Evolutionary conservation across 92 coral and sea anemone genomes (phyloP).

Genomic region (Epizoanthus ramosus): DNA sequence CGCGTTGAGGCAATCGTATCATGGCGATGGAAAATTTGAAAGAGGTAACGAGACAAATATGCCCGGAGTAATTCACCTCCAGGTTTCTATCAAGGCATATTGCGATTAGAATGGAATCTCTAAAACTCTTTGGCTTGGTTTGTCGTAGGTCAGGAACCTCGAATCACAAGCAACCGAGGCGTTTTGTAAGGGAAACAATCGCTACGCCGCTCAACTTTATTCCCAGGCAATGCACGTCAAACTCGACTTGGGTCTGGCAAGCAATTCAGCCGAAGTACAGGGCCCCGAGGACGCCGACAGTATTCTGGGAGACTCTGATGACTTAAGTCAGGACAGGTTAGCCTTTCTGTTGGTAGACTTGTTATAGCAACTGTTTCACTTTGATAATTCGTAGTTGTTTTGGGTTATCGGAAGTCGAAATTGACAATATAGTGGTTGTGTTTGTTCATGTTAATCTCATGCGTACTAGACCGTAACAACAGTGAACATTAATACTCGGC

Average conservation of each 20-base stretch:
- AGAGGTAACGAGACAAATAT: not conserved
- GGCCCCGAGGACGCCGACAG: slow-evolving; percentile 16
- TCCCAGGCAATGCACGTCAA: slow-evolving; percentile 25
- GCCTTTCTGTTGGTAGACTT: not conserved
- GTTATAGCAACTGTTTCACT: not conserved
- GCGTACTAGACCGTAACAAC: not conserved
- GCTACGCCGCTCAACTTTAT: slow-evolving; percentile 32
- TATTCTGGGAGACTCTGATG: slow-evolving; percentile 4
- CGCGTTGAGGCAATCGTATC: not conserved
- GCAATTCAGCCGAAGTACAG: not conserved
- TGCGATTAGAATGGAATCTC: not conserved
- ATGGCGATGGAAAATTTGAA: slow-evolving; percentile 31
- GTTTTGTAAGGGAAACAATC: slow-evolving; percentile 36
- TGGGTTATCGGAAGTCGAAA: slow-evolving; percentile 19
- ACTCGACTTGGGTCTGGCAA: slow-evolving; percentile 1
- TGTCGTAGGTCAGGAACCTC: slow-evolving; percentile 12
- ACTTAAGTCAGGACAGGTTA: slow-evolving; percentile 17
- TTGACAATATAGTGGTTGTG: not conserved
- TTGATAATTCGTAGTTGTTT: not conserved
- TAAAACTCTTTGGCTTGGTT: not conserved
- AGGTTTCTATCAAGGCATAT: not conserved
- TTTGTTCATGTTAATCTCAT: not conserved
- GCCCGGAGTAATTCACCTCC: no score
- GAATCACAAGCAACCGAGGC: slow-evolving; percentile 40
- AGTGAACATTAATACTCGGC: no score